phyloP scores from a whole-genome alignment of 2,888 invertebrate genomes.

The Coelopa pilipes region DNA sequence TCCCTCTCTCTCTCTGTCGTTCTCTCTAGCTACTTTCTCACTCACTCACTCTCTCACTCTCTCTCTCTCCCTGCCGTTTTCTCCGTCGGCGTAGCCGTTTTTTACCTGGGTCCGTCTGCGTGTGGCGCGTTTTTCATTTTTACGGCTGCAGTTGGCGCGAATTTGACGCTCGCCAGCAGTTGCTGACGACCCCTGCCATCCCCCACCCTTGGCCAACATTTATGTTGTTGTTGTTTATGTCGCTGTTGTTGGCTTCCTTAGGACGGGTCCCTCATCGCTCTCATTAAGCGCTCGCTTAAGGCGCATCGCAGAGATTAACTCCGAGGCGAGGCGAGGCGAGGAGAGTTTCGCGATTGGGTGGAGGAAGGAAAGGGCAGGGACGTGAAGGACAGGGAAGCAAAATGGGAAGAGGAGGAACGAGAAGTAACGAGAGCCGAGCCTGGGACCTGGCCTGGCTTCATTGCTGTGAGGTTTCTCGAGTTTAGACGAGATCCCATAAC shows the following conservation, averaged over 20 bases:
- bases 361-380: neutral
- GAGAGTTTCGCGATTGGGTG: neutral
- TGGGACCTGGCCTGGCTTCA: too few relatives aligned
- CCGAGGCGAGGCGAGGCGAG: conserved; percentile 1
- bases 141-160: conserved; percentile 56
- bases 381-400: neutral
- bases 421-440: too few relatives aligned
- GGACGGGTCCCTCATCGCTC: conserved; percentile 35
- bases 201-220: neutral
- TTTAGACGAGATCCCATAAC: too few relatives aligned
- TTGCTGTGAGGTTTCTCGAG: too few relatives aligned
- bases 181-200: neutral
- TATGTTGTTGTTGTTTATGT: conserved; percentile 1
- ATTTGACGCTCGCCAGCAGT: conserved; percentile 40
- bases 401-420: too few relatives aligned
- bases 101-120: conserved; percentile 27
- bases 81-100: neutral
- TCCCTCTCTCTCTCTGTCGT: neutral
- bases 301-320: neutral
- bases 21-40: too few relatives aligned
- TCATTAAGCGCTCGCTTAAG: conserved; percentile 46
- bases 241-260: conserved; percentile 1
- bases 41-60: neutral
- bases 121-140: conserved; percentile 50
- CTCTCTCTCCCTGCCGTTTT: conserved; percentile 13